Base-by-base conservation (phyloP, 2,888 invertebrate genomes). In the Cyaniris semiargus region DNA sequence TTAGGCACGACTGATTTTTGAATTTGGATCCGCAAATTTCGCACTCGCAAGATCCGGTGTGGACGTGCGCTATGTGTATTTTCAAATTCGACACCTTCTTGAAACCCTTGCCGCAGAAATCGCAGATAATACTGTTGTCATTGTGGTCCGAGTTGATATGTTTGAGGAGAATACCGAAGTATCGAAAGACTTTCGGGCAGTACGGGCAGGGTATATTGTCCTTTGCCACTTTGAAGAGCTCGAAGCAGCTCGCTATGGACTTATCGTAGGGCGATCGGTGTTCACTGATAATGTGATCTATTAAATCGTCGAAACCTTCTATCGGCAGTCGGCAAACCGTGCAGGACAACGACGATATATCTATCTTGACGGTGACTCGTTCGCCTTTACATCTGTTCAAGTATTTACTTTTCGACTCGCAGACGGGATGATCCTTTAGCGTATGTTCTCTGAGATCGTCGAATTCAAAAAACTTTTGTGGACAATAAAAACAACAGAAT, bases 361-460 rank as follows among this genome's bases (percentile, higher is more conserved):
- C 92, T 3, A 94, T 85, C 81, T 92, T 93, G 0, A 93, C 89
- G 0, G 85, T 83, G 2, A 89, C 87, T 15, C 92, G 82, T 80
- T 92, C 90, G 0, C 93, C 94, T 85, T 92, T 92, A 70, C 90
- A 92, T 75, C 86, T 89, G 72, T 86, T 90, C 85, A 94, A 88
- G 60, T 87, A 87, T 82, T 89, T 89, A 1, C 89, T 88, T 78
- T 90, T 89, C 8, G 90, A 76, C 77, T 92, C 92, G 76, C 92
- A 92, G 0, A 88, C 80, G 0, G 92, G 89, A 77, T 93, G 94
- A 76, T 90, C 89, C 0, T 81, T 58, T 1, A 79, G 77, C 0
- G 91, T 91, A 71, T 93, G 93, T 0, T 85, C 82, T 75, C 86
- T 89, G 1, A 94, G 80, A 0, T 92, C 91, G 0, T 91, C 91